Evolutionary conservation across 2,888 invertebrate genomes (phyloP).

Genomic region (Drosophila affinis): DNA sequence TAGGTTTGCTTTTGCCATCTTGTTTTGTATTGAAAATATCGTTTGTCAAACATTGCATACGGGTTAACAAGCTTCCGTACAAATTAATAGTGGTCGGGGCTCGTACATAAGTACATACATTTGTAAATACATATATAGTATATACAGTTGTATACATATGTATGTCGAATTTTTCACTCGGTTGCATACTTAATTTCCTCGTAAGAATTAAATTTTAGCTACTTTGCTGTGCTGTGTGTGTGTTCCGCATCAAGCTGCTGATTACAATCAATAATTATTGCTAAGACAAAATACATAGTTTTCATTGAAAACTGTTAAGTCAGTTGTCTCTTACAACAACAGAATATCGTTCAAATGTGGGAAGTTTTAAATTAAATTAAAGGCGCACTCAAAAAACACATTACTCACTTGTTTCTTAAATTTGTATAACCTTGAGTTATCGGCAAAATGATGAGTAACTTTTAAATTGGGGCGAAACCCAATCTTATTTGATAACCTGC

Average conservation of each 20-base stretch:
- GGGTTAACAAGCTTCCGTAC: too few species aligned
- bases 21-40: too few species aligned
- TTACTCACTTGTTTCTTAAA: neutral
- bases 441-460: neutral
- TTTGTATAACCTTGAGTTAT: neutral
- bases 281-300: neutral
- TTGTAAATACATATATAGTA: neutral
- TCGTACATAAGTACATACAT: too few species aligned
- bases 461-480: neutral
- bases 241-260: neutral
- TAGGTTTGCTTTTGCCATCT: too few species aligned
- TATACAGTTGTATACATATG: neutral
- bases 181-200: neutral
- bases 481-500: conserved; percentile 1
- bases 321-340: too few species aligned
- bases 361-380: neutral
- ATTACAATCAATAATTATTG: neutral
- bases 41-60: too few species aligned
- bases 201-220: neutral
- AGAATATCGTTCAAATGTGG: neutral
- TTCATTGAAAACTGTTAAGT: too few species aligned
- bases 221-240: neutral
- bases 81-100: too few species aligned
- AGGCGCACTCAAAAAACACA: neutral
- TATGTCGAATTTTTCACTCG: neutral